These are phyloP conservation scores for Cavia aperea DNA, from an alignment of 2,113 vertebrate species.

Conservation along the genomic window DNA sequence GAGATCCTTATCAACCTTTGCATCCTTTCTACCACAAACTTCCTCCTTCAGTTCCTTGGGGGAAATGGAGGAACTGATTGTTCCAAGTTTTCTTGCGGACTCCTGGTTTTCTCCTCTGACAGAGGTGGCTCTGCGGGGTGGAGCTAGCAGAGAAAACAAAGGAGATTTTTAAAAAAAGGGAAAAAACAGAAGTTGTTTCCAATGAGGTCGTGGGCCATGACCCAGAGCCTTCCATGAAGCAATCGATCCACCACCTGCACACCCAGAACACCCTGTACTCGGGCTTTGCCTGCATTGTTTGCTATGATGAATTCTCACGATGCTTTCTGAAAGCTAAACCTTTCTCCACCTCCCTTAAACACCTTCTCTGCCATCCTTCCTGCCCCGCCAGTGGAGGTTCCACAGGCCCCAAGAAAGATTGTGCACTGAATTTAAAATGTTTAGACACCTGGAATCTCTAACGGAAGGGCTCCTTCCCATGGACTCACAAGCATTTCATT, in stretches of 20 bases:
- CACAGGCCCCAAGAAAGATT: background rate
- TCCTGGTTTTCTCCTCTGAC: conserved; percentile 43
- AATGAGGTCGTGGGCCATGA: conserved; percentile 9
- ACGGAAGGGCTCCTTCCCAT: background rate
- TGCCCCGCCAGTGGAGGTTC: background rate
- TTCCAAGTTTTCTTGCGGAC: conserved; percentile 44
- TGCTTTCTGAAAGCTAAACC: background rate
- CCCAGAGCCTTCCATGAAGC: conserved; percentile 45
- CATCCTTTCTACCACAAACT: conserved; percentile 56
- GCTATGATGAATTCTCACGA: conserved; percentile 7
- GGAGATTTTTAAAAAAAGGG: conserved; percentile 40
- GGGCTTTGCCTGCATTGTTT: conserved; percentile 30
- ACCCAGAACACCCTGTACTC: conserved; percentile 35
- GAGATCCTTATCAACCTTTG: conserved; percentile 50
- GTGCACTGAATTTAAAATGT: background rate
- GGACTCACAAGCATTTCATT: background rate
- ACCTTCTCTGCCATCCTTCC: background rate
- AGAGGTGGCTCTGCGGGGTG: conserved; percentile 35
- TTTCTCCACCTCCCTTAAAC: no score
- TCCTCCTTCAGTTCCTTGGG: conserved; percentile 53
- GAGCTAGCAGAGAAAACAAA: conserved; percentile 46
- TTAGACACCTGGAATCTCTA: background rate
- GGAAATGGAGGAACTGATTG: conserved; percentile 41
- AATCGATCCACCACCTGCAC: background rate
- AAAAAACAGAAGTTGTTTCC: conserved; percentile 33